Percentiles rank a stretch among this genome's conserved stretches.
phyloP scores from a whole-genome alignment of 2,888 invertebrate genomes.

The Megalurothrips usitatus region DNA sequence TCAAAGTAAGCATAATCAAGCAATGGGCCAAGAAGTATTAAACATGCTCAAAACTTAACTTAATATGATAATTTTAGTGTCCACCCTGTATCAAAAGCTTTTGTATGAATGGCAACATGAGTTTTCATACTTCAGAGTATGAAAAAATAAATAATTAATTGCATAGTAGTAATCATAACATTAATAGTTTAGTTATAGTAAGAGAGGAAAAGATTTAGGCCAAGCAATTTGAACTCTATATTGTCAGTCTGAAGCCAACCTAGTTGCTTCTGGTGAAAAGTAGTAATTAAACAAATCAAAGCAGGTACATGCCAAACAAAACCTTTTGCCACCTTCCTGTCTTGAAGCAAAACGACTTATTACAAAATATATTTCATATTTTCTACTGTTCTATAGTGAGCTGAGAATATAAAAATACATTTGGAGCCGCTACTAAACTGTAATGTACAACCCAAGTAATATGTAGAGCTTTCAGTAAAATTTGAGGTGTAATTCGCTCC shows the following conservation, averaged over 20 bases:
- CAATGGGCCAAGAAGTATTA: not conserved
- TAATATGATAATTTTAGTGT: not conserved
- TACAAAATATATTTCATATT: conserved; percentile 15
- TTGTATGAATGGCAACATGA: conserved; percentile 12
- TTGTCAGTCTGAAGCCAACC: conserved; percentile 26
- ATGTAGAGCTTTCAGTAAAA: not conserved
- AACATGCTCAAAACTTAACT: not conserved
- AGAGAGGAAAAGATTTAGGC: conserved; percentile 20
- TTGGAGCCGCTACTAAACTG: not conserved
- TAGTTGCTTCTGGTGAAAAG: conserved; percentile 22
- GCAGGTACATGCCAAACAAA: conserved; percentile 20
- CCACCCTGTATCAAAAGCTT: conserved; percentile 21
- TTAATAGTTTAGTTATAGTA: conserved; percentile 7
- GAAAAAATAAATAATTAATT: conserved; percentile 16
- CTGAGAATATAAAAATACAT: conserved; percentile 6
- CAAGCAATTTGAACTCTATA: conserved; percentile 23
- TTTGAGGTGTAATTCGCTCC: not conserved
- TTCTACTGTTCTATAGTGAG: conserved; percentile 11
- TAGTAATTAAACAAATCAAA: not conserved
- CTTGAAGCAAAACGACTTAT: conserved; percentile 8
- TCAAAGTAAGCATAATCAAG: not conserved
- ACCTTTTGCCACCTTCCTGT: not conserved
- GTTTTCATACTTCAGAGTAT: conserved; percentile 12
- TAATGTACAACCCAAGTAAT: not conserved
- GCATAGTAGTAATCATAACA: not conserved